A percentile compares a stretch with the other conserved stretches of the same genome.
These are phyloP conservation scores for Eurytoma californica DNA, from an alignment of 2,888 invertebrate species.

Conservation along the genomic window DNA sequence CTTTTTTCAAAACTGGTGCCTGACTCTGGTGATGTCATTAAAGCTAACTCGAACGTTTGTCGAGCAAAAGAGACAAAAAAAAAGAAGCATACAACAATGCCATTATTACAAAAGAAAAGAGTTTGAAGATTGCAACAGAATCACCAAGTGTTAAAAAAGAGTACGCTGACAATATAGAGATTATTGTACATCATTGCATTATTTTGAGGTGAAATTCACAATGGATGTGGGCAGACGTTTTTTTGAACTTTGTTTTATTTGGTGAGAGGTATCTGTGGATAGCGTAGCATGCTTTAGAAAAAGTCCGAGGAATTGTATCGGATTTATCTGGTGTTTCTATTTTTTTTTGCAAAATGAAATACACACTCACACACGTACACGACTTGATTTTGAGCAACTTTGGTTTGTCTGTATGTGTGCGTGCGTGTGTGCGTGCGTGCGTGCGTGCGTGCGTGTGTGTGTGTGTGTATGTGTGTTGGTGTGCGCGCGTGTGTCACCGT, in stretches of 20 bases:
- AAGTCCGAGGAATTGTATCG: slow-evolving; percentile 22
- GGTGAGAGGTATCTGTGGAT: slow-evolving; percentile 37
- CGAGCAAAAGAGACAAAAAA: too few species aligned
- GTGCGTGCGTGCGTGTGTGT: not conserved
- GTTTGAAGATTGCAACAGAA: slow-evolving; percentile 7
- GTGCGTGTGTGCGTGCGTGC: not conserved
- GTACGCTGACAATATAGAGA: slow-evolving; percentile 19
- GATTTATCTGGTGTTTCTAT: slow-evolving; percentile 13
- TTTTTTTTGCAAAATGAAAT: not conserved
- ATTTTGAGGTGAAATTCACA: not conserved
- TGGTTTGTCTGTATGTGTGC: not conserved
- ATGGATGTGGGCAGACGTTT: not conserved
- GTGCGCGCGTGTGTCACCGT: too few species aligned
- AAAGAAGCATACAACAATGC: not conserved
- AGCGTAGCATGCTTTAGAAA: slow-evolving; percentile 43
- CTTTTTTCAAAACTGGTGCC: slow-evolving; percentile 41
- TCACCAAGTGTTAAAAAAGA: slow-evolving; percentile 26
- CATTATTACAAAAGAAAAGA: too few species aligned
- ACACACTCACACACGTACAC: not conserved
- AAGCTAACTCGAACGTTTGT: not conserved
- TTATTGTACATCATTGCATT: not conserved
- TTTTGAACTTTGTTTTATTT: slow-evolving; percentile 9
- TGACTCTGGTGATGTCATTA: slow-evolving; percentile 5
- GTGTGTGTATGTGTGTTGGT: not conserved
- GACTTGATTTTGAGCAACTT: slow-evolving; percentile 3